Evolutionary conservation across 2,113 vertebrate genomes (phyloP).

Genomic region (Cairina moschata): DNA sequence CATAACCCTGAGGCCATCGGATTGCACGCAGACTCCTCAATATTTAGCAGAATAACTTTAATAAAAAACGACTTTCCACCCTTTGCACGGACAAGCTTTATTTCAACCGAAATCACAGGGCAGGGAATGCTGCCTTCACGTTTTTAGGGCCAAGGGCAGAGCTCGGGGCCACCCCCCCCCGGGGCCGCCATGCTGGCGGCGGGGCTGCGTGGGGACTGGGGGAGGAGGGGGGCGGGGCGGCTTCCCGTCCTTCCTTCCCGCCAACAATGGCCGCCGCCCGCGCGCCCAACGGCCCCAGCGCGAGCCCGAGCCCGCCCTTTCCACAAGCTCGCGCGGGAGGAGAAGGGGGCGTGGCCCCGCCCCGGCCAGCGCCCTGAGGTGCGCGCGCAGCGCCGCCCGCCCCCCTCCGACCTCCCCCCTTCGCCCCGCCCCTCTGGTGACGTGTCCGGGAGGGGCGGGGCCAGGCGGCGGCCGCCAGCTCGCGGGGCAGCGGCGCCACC

Average conservation of each 20-base stretch:
- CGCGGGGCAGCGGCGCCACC: background rate
- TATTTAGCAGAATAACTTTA: no score
- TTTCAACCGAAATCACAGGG: fast-evolving
- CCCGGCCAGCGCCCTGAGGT: background rate
- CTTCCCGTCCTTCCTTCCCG: background rate
- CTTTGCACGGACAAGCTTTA: fast-evolving
- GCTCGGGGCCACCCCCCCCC: fast-evolving
- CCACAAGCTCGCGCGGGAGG: background rate
- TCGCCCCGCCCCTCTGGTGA: background rate
- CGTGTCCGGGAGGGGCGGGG: background rate
- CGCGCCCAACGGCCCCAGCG: background rate
- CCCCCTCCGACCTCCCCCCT: background rate
- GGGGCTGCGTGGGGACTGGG: no score
- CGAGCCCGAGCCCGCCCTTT: background rate
- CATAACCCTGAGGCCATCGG: background rate
- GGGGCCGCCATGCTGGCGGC: background rate
- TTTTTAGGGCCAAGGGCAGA: fast-evolving
- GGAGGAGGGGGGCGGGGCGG: fast-evolving
- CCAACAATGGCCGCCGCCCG: background rate
- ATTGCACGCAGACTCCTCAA: background rate
- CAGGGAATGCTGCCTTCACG: fast-evolving
- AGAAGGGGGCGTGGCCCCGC: background rate
- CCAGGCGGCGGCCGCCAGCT: background rate
- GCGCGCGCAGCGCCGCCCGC: background rate
- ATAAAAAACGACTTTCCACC: no score